Evolutionary conservation across 2,888 invertebrate genomes (phyloP), one percentile per base, ranked within the genome.

Genomic region (Drosophila pseudotakahashii): DNA sequence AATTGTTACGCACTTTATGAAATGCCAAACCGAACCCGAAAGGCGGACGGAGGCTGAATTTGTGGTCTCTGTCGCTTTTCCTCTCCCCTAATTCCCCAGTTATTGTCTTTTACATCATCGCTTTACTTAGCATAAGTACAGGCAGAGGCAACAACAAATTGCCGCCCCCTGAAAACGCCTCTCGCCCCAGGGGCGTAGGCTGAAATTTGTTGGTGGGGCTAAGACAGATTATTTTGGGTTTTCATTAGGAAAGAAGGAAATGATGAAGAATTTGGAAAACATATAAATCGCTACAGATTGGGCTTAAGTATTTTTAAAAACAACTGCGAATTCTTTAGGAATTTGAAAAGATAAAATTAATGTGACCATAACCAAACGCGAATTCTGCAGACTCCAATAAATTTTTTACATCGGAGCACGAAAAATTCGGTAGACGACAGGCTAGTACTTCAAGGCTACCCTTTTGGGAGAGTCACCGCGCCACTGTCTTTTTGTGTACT

Each of bases 91-190:
- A 44, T 9, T 34, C 36, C n/a, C 19, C 52, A 64, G 70, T 85
- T 83, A 85, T 83, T 83, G 83, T 88, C 83, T 83, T 83, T 84
- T 84, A 88, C 87, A 84, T 84, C 88, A 84, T 88, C 87, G 84
- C 87, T 88, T 84, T 84, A 84, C 84, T 84, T 84, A 82, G 77
- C 79, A 83, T 78, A 80, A 81, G 82, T 84, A 81, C 81, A 78
- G 82, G 75, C 63, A 66, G 63, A 74, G 62, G 73, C 71, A 71
- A 73, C 73, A 78, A 78, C 83, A 84, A 84, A 84, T 84, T 84
- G 88, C 78, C 59, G 62, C 59, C 54, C 23, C 39, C 34, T 55
- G 16, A 54, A 37, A 37, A 32, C 9, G 30, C 34, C 26, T 9
- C 19, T 26, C 13, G 6, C n/a, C n/a, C 10, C 45, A 47, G 32